A percentile compares a stretch with the other conserved stretches of the same genome.
Evolutionary conservation across 2,113 vertebrate species (phyloP).

Genomic region (Melanerpes aurifrons): DNA sequence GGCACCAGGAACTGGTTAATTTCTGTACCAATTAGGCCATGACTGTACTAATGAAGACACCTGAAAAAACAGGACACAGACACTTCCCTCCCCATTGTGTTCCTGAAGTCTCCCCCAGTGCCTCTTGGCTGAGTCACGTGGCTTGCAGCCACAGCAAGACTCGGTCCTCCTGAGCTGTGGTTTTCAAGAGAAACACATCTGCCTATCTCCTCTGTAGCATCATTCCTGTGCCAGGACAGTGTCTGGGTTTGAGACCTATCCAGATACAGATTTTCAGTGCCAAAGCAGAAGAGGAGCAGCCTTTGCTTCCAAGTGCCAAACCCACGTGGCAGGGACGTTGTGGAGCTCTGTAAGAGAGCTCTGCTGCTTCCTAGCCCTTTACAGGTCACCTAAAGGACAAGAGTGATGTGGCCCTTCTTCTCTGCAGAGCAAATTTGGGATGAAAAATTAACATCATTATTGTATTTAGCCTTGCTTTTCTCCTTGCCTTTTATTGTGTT

Average conservation of each 20-base stretch:
- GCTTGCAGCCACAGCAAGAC: background rate
- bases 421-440: constrained; percentile 20
- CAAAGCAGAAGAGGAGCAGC: background rate
- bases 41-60: background rate
- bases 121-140: background rate
- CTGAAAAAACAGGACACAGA: background rate
- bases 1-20: background rate
- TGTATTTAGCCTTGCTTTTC: constrained; percentile 41
- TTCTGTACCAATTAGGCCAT: background rate
- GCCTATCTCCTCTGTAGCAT: background rate
- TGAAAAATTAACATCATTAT: constrained; percentile 37
- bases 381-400: constrained; percentile 48
- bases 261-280: background rate
- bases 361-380: background rate
- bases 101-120: background rate
- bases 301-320: background rate
- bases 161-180: background rate
- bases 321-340: background rate
- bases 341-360: background rate
- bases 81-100: background rate
- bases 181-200: background rate
- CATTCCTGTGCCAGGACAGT: background rate
- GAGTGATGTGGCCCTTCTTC: background rate
- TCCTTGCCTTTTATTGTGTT: constrained; percentile 57
- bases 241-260: background rate